phyloP scores from a whole-genome alignment of 2,797 vertebrate species.

The Thaleichthys pacificus region DNA sequence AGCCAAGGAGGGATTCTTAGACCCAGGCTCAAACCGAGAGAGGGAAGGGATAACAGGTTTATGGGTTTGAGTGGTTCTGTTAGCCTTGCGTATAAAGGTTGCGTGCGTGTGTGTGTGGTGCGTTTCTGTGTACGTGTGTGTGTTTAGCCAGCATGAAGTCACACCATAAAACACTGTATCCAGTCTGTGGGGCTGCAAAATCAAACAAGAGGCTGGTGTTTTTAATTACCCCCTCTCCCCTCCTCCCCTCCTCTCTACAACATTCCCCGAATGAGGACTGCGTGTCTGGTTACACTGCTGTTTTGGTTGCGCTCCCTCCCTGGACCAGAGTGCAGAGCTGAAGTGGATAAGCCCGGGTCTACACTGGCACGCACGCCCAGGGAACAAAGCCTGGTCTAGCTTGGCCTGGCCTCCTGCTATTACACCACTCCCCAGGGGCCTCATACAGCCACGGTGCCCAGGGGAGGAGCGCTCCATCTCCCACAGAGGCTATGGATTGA shows the following conservation, averaged over 20 bases:
- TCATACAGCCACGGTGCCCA: not conserved
- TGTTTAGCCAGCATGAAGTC: slow-evolving; percentile 20
- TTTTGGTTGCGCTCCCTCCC: slow-evolving; percentile 53
- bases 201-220: slow-evolving; percentile 57
- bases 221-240: slow-evolving; percentile 63
- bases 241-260: slow-evolving; percentile 37
- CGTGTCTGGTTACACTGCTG: slow-evolving; percentile 60
- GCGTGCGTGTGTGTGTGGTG: slow-evolving; percentile 30
- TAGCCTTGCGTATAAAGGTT: slow-evolving; percentile 20
- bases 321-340: slow-evolving; percentile 25
- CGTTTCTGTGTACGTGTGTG: slow-evolving; percentile 25
- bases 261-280: slow-evolving; percentile 59
- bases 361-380: slow-evolving; percentile 26
- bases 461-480: slow-evolving; percentile 24
- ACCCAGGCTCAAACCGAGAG: slow-evolving; percentile 9
- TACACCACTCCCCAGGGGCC: slow-evolving; percentile 36
- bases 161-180: slow-evolving; percentile 49
- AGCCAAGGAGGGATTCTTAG: slow-evolving; percentile 2
- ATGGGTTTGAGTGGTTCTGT: slow-evolving; percentile 28
- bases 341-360: slow-evolving; percentile 25
- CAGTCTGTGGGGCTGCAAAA: slow-evolving; percentile 30
- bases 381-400: slow-evolving; percentile 38
- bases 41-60: not conserved
- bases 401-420: slow-evolving; percentile 26
- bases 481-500: slow-evolving; percentile 35